phyloP scores from a whole-genome alignment of 2,888 invertebrate genomes.

The Metopia argyrocephala region DNA sequence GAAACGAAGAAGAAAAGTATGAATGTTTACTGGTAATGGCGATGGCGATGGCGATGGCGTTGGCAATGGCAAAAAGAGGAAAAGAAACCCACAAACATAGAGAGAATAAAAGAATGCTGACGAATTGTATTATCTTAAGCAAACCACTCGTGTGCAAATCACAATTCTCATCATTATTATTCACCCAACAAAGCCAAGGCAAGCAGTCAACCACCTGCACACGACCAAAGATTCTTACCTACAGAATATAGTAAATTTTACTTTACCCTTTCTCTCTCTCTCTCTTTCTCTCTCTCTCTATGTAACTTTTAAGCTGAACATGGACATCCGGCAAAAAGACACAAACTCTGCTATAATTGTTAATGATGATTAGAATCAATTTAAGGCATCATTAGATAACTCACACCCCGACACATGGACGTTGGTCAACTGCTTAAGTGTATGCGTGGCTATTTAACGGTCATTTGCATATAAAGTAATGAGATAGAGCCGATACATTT shows the following conservation, averaged over 20 bases:
- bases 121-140: conserved; percentile 46
- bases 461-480: conserved; percentile 11
- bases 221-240: too few relatives aligned
- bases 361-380: conserved; percentile 79
- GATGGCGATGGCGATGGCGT: not conserved
- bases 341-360: conserved; percentile 73
- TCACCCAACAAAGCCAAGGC: not conserved
- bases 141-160: conserved; percentile 33
- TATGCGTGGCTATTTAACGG: conserved; percentile 25
- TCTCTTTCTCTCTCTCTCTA: not conserved
- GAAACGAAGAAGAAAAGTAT: conserved; percentile 1
- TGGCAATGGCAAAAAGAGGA: conserved; percentile 13
- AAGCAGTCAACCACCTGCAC: too few relatives aligned
- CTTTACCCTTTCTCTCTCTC: not conserved
- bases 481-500: not conserved
- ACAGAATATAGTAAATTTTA: too few relatives aligned
- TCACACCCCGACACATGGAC: conserved; percentile 43
- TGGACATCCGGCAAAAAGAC: conserved; percentile 23
- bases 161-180: conserved; percentile 14
- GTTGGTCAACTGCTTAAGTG: not conserved
- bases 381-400: conserved; percentile 78
- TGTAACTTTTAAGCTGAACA: not conserved
- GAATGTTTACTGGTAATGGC: not conserved
- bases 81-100: conserved; percentile 14
- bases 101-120: conserved; percentile 17